phyloP scores from a whole-genome alignment of 1,140 invertebrate genomes.

The Drosophila asahinai region DNA sequence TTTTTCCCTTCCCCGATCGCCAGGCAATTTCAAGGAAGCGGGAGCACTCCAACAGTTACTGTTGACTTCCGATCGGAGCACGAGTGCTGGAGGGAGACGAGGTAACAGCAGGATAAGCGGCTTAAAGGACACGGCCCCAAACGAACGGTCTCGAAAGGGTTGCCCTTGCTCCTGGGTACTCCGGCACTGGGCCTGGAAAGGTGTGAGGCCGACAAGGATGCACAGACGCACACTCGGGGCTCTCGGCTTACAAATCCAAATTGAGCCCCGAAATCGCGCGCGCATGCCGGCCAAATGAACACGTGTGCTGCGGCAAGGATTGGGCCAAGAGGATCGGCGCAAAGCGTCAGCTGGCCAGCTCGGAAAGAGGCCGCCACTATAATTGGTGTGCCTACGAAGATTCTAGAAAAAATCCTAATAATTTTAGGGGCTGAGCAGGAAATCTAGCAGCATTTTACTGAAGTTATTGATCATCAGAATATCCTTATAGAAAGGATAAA shows the following conservation, averaged over 20 bases:
- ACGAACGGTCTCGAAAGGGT: slow-evolving; percentile 57
- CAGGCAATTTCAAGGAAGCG: slow-evolving; percentile 70
- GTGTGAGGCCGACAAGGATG: slow-evolving; percentile 77
- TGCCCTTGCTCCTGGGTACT: slow-evolving; percentile 44
- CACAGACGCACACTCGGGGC: slow-evolving; percentile 47
- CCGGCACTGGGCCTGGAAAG: slow-evolving; percentile 33
- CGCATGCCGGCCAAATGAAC: slow-evolving; percentile 65
- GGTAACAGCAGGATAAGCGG: slow-evolving; percentile 76
- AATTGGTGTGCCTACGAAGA: slow-evolving; percentile 25
- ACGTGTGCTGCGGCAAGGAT: slow-evolving; percentile 54
- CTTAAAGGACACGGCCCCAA: slow-evolving; percentile 69
- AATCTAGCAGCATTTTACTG: not conserved
- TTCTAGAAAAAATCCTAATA: slow-evolving; percentile 28
- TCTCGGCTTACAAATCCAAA: slow-evolving; percentile 79
- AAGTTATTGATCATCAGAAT: not conserved
- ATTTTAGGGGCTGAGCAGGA: not conserved
- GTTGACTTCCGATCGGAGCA: slow-evolving; percentile 79
- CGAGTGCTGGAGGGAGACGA: slow-evolving; percentile 58
- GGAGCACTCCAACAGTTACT: slow-evolving; percentile 70
- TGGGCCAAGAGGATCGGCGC: slow-evolving; percentile 4
- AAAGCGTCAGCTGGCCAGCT: slow-evolving; percentile 64
- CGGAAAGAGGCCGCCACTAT: slow-evolving; percentile 19
- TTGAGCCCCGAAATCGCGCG: slow-evolving; percentile 68
- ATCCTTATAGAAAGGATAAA: too few relatives aligned
- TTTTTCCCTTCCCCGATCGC: slow-evolving; percentile 22